Base-by-base conservation (phyloP, 2,113 vertebrate species). In the Aptenodytes patagonicus region DNA sequence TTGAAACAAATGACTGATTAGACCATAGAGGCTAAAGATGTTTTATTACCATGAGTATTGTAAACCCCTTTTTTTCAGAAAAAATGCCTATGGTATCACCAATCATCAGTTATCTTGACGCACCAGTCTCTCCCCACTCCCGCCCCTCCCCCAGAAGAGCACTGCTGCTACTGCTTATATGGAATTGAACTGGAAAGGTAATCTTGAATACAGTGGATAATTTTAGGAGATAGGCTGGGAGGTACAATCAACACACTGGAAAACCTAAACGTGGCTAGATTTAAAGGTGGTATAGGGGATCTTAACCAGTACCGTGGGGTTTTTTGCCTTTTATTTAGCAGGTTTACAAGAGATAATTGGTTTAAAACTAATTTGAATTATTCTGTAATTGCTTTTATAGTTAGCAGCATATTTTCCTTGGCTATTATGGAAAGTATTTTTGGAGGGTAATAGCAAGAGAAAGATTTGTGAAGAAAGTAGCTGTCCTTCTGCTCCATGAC, bases 1-100 rank as follows among this genome's bases (percentile, higher is more conserved):
- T 40, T 94, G 92, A 95, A 97, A 91, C 79, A 95, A 90, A 88
- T 82, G 42, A 93, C 81, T 77, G 81, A 77, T 64, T 85, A 58
- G 44, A 86, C 18, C 69, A 9, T 21, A 87, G 80, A 82, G 31
- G 18, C 52, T 90, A 66, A 91, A 93, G 72, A 51, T 76, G 25
- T 60, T 88, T 91, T 72, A 78, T 77, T 96, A 84, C 36, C 44
- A 29, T 68, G 54, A 89, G 46, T 85, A 73, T 65, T 65, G 26
- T 95, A 87, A 93, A 71, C 24, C 51, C 66, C 57, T n/a, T 62
- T 68, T 68, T 47, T 76, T 51, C 9, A 25, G 71, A 54, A 88
- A 64, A 88, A 64, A 76, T 60, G 38, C 7, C 29, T 71, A 40
- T 75, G 84, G 10, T 84, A 73, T 75, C 60, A 95, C 70, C 6